Evolutionary conservation across 2,888 invertebrate genomes (phyloP).

Genomic region (Ormyrus rosae): DNA sequence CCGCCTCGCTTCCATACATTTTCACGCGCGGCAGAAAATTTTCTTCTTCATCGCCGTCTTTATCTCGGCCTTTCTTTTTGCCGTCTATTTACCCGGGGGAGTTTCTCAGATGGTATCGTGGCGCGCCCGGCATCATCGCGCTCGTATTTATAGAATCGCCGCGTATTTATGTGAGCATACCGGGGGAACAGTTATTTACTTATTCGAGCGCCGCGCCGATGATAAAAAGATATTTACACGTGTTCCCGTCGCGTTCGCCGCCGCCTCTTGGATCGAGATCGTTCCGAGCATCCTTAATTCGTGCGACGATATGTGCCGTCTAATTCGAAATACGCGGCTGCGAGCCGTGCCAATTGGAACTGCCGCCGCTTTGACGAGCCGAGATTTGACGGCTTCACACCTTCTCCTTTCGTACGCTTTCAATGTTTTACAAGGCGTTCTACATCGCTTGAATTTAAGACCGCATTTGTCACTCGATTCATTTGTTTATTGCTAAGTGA

Average conservation of each 20-base stretch:
- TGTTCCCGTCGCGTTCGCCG: slow-evolving; percentile 14
- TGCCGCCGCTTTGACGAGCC: not conserved
- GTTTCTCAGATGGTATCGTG: too few relatives aligned
- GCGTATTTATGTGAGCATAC: not conserved
- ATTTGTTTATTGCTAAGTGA: too few relatives aligned
- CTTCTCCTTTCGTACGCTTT: not conserved
- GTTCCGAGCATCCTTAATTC: slow-evolving; percentile 22
- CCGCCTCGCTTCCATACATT: not conserved
- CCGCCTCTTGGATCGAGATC: not conserved
- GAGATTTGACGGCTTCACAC: not conserved
- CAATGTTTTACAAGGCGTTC: not conserved
- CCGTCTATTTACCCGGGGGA: too few relatives aligned
- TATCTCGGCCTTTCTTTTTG: too few relatives aligned
- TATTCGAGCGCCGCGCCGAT: slow-evolving; percentile 11
- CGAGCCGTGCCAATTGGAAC: not conserved
- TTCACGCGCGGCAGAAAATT: too few relatives aligned
- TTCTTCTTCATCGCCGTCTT: too few relatives aligned
- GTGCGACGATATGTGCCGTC: not conserved
- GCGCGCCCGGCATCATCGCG: not conserved
- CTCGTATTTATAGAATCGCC: slow-evolving; percentile 42
- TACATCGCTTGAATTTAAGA: too few relatives aligned
- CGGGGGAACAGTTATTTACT: slow-evolving; percentile 32
- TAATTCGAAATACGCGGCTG: slow-evolving; percentile 31
- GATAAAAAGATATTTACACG: slow-evolving; percentile 39
- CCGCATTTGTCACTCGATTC: too few relatives aligned